Evolutionary conservation across 2,113 vertebrate genomes (phyloP).

Genomic region (Silurus asotus): DNA sequence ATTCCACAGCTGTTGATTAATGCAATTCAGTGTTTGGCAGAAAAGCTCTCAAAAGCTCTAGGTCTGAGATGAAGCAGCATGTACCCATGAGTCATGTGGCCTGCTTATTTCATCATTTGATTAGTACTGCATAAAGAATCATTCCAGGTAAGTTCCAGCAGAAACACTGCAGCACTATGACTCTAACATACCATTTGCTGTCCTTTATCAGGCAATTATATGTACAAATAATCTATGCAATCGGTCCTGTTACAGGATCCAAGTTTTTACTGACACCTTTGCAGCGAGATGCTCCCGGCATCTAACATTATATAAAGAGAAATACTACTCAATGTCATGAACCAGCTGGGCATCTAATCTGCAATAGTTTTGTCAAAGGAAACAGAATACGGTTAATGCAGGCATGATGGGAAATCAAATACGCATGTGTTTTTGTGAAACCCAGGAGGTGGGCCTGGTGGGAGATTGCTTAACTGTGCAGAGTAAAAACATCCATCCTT

Average conservation of each 20-base stretch:
- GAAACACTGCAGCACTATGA: background rate
- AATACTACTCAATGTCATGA: background rate
- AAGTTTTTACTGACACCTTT: background rate
- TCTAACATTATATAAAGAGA: background rate
- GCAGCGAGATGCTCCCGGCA: background rate
- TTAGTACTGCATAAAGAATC: background rate
- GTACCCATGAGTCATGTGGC: background rate
- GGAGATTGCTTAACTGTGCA: constrained; percentile 16
- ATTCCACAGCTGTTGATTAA: background rate
- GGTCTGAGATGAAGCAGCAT: background rate
- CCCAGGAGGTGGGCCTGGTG: constrained; percentile 12
- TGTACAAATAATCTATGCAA: background rate
- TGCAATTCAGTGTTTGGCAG: background rate
- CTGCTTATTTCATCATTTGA: background rate
- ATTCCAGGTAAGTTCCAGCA: background rate
- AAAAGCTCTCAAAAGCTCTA: background rate
- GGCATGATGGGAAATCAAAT: constrained; percentile 8
- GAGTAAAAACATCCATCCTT: constrained; percentile 11
- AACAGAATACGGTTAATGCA: constrained; percentile 17
- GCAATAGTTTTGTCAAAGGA: constrained; percentile 8
- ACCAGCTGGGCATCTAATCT: background rate
- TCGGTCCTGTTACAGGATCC: background rate
- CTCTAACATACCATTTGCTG: background rate
- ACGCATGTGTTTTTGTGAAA: constrained; percentile 11
- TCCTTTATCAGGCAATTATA: background rate